phyloP scores from a whole-genome alignment of 2,888 invertebrate genomes.

The Pegoplata infirma region DNA sequence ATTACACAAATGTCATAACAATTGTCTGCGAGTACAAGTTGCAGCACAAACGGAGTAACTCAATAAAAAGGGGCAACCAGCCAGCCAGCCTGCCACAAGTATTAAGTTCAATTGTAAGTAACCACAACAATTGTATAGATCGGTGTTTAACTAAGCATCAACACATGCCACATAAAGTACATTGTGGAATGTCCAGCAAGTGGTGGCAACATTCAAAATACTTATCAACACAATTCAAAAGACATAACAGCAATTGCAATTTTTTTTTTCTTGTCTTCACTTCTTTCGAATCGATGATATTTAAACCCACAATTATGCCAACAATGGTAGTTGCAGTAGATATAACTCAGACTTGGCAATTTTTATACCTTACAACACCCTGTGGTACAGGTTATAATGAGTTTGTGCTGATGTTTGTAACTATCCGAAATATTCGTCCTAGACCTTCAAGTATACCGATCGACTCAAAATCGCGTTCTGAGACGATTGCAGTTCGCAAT shows the following conservation, averaged over 20 bases:
- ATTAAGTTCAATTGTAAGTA: constrained; percentile 45
- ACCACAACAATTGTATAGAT: constrained; percentile 40
- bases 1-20: constrained; percentile 63
- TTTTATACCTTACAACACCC: no score
- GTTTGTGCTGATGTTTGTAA: no score
- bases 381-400: no score
- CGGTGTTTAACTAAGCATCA: constrained; percentile 26
- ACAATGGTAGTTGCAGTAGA: constrained; percentile 13
- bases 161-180: constrained; percentile 31
- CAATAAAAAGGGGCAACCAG: constrained; percentile 10
- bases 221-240: constrained; percentile 48
- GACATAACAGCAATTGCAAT: constrained; percentile 54
- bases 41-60: no score
- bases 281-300: constrained; percentile 49
- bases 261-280: constrained; percentile 16
- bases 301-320: constrained; percentile 57
- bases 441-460: no score
- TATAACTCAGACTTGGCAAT: no score
- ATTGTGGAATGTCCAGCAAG: constrained; percentile 32
- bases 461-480: no score
- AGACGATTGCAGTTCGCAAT: no score
- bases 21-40: constrained; percentile 29
- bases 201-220: constrained; percentile 33
- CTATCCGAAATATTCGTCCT: no score
- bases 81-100: constrained; percentile 30